Evolutionary conservation across 2,888 invertebrate species (phyloP), one percentile per base, ranked within the genome.

Genomic region (Caenorhabditis uteleia): DNA sequence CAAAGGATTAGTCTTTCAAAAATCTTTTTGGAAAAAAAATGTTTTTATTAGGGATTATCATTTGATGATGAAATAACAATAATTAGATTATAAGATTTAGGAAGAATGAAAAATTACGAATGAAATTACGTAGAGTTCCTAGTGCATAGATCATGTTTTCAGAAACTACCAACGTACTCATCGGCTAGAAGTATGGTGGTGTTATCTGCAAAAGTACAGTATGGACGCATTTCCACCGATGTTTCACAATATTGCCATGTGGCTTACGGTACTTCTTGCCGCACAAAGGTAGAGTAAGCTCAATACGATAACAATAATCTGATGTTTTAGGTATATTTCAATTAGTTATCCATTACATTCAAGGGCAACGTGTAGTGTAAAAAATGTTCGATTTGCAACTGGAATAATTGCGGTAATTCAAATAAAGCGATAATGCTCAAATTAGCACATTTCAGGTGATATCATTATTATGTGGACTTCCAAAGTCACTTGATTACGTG

Each of bases 241-340:
- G 86, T 93, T 93, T 84, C 93, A 93, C 86, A 93, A 93, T 14
- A 92, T 93, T 4, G 92, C 93, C 76, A 93, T 94, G 74, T 95
- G 94, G 94, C 86, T 94, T 77, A 94, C 94, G 0, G 87, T 94
- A 71, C 90, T 92, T 0, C 85, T 95, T 64, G 94, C 94, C 0
- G 90, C 91, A 18, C 95, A 95, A 85, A 87, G 94, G 75, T 80
- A 18, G 12, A 16, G n/a, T 27, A 10, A 44, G 12, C 25, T 10
- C 21, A 20, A 21, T 8, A 21, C 5, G 14, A 6, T 21, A 8
- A n/a, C 29, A 14, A 16, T 4, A 8, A 1, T 21, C 25, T 16
- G 14, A 12, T 14, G 16, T 44, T 75, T 27, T 57, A 82, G 82
- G 45, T 95, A 93, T 86, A 91, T 95, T 78, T 95, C 93, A 85